phyloP scores from a whole-genome alignment of 92 coral and sea anemone species.

The Isaurus tuberculatus region DNA sequence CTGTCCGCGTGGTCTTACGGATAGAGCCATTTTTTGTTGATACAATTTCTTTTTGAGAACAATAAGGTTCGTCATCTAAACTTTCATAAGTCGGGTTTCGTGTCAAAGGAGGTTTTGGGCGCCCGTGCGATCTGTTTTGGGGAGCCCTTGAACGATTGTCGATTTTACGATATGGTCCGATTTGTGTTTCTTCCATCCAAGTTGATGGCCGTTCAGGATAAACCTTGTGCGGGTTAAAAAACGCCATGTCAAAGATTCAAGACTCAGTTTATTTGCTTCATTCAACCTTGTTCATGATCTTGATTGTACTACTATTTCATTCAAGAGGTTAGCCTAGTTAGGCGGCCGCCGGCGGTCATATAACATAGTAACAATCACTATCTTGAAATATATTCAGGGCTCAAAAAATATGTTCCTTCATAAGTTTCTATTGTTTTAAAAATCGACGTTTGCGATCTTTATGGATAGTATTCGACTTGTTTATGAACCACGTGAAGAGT shows the following conservation, averaged over 20 bases:
- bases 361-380: too few relatives aligned
- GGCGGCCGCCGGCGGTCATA: too few relatives aligned
- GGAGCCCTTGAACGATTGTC: slow-evolving; percentile 41
- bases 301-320: too few relatives aligned
- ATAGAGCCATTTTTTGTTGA: slow-evolving; percentile 33
- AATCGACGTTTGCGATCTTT: too few relatives aligned
- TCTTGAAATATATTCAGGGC: too few relatives aligned
- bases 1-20: slow-evolving; percentile 34
- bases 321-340: too few relatives aligned
- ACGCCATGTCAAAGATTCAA: neutral
- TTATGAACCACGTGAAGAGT: too few relatives aligned
- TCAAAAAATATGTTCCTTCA: too few relatives aligned
- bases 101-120: slow-evolving; percentile 34
- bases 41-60: slow-evolving; percentile 37
- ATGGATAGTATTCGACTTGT: too few relatives aligned
- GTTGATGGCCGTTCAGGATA: slow-evolving; percentile 1
- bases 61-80: slow-evolving; percentile 26
- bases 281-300: too few relatives aligned
- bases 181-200: slow-evolving; percentile 45
- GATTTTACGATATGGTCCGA: slow-evolving; percentile 35
- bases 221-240: slow-evolving; percentile 39
- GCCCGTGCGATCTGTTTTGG: slow-evolving; percentile 13
- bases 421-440: too few relatives aligned
- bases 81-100: slow-evolving; percentile 29
- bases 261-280: too few relatives aligned